Evolutionary conservation across 2,888 invertebrate species (phyloP).

Genomic region (Abrostola triplasia): DNA sequence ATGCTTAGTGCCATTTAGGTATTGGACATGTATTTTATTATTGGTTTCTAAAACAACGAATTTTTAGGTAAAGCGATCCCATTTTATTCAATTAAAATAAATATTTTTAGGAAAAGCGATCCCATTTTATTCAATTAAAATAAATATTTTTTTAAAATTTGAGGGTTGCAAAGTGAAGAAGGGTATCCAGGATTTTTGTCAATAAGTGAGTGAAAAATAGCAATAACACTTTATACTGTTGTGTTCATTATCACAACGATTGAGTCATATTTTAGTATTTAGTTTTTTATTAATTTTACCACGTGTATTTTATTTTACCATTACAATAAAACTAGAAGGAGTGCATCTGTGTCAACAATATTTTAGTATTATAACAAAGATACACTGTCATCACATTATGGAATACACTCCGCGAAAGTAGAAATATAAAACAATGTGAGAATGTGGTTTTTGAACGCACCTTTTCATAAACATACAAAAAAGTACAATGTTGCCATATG

Average conservation of each 20-base stretch:
- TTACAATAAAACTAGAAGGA: constrained; percentile 55
- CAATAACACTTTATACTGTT: constrained; percentile 53
- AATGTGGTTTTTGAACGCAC: constrained; percentile 38
- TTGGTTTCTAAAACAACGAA: constrained; percentile 55
- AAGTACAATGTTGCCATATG: neutral
- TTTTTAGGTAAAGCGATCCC: constrained; percentile 17
- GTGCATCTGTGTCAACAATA: constrained; percentile 51
- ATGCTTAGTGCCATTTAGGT: constrained; percentile 54
- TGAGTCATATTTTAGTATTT: constrained; percentile 73
- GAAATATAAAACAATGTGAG: constrained; percentile 33
- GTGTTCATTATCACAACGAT: constrained; percentile 71
- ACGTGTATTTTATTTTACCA: constrained; percentile 63
- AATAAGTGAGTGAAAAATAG: constrained; percentile 8
- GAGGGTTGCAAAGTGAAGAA: too few species aligned
- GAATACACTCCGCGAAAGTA: constrained; percentile 46
- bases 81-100: neutral
- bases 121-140: neutral
- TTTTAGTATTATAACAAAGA: constrained; percentile 43
- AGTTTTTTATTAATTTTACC: constrained; percentile 70
- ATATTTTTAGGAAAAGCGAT: constrained; percentile 1
- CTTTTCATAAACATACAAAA: neutral
- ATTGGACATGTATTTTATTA: constrained; percentile 43
- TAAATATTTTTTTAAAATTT: too few species aligned
- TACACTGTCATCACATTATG: constrained; percentile 3
- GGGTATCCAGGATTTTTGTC: neutral